Percentiles rank a stretch among this genome's conserved stretches.
Evolutionary conservation across 2,888 invertebrate genomes (phyloP).

Genomic region (Lasioglossum malachurum): DNA sequence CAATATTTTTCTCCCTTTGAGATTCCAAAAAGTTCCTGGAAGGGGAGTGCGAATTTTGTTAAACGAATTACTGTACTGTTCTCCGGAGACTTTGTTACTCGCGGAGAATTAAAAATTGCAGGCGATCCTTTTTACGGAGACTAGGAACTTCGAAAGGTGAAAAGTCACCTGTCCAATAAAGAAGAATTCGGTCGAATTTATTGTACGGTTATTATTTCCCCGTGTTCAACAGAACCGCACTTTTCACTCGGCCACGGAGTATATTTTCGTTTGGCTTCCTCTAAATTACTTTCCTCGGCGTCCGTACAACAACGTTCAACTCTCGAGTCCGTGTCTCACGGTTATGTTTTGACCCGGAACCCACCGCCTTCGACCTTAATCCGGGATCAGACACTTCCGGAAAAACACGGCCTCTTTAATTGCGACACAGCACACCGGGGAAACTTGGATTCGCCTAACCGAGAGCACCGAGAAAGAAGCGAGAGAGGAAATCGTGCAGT

Average conservation of each 20-base stretch:
- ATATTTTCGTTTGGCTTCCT: not conserved
- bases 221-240: not conserved
- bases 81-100: not conserved
- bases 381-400: conserved; percentile 51
- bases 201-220: not conserved
- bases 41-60: too few species aligned
- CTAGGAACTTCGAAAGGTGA: too few species aligned
- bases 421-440: conserved; percentile 18
- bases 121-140: not conserved
- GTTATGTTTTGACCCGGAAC: conserved; percentile 42
- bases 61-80: too few species aligned
- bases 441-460: conserved; percentile 26
- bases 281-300: not conserved
- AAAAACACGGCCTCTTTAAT: conserved; percentile 48
- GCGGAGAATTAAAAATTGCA: not conserved
- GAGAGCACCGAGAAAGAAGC: not conserved
- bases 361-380: conserved; percentile 50
- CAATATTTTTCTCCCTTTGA: not conserved
- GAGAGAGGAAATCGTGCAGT: not conserved
- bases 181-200: not conserved
- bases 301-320: not conserved
- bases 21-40: not conserved
- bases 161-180: not conserved
- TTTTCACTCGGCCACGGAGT: not conserved
- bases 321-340: conserved; percentile 25